Evolutionary conservation across 2,888 invertebrate species (phyloP).

Genomic region (Trachelus troglodyta): DNA sequence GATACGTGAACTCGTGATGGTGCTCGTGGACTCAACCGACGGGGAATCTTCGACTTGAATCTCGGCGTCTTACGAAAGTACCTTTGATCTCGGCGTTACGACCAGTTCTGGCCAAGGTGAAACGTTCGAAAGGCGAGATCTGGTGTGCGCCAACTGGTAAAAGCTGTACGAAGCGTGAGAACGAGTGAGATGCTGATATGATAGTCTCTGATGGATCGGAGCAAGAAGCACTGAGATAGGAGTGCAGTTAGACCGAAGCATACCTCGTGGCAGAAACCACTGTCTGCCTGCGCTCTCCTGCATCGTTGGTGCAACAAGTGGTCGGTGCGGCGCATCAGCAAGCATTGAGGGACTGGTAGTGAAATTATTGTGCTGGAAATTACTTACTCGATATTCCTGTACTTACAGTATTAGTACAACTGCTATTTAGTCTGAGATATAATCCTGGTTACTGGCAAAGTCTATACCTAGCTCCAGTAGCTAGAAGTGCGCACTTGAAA

Average conservation of each 20-base stretch:
- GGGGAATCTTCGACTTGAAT: background rate
- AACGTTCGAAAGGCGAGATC: background rate
- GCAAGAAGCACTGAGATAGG: background rate
- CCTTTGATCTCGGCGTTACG: background rate
- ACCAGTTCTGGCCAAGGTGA: background rate
- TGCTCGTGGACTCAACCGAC: background rate
- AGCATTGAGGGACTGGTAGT: background rate
- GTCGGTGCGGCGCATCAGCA: slow-evolving; percentile 18
- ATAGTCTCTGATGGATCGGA: background rate
- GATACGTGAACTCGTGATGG: background rate
- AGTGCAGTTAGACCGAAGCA: background rate
- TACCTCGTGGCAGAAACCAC: background rate
- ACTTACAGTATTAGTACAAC: background rate
- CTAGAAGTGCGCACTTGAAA: background rate
- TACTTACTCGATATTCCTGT: background rate
- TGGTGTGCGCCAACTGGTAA: background rate
- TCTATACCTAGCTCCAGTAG: background rate
- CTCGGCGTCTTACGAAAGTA: background rate
- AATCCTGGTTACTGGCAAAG: background rate
- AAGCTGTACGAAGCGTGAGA: background rate
- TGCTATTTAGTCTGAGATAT: background rate
- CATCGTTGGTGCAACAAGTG: slow-evolving; percentile 39
- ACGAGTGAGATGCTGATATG: background rate
- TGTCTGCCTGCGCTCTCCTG: background rate
- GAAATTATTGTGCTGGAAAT: background rate